These are phyloP conservation scores for Micoletzkya japonica DNA, from an alignment of 2,888 invertebrate genomes.

Conservation along the genomic window DNA sequence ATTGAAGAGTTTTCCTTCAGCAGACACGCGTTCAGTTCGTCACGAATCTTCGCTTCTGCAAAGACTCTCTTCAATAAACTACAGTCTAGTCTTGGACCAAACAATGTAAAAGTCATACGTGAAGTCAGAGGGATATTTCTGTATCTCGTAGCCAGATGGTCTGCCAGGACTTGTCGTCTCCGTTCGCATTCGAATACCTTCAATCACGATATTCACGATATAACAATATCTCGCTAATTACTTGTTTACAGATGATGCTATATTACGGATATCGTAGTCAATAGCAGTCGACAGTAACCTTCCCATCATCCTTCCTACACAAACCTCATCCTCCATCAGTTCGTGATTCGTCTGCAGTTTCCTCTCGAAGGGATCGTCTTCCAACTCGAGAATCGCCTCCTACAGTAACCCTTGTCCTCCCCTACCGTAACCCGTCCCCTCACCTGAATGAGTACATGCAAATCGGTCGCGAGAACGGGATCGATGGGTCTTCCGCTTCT, in stretches of 20 bases:
- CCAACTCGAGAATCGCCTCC: slow-evolving; percentile 85
- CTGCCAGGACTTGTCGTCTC: slow-evolving; percentile 83
- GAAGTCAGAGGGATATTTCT: slow-evolving; percentile 77
- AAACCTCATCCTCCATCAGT: slow-evolving; percentile 83
- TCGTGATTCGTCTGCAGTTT: slow-evolving; percentile 87
- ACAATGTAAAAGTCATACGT: too few species aligned
- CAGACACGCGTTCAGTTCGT: slow-evolving; percentile 84
- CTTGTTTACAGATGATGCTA: too few species aligned
- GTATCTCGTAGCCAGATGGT: slow-evolving; percentile 80
- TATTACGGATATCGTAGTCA: too few species aligned
- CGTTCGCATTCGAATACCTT: slow-evolving; percentile 85
- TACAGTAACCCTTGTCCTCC: slow-evolving; percentile 63
- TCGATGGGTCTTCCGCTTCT: slow-evolving; percentile 74
- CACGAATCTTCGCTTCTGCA: slow-evolving; percentile 69
- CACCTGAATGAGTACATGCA: slow-evolving; percentile 79
- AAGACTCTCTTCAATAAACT: background rate
- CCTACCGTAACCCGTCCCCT: background rate
- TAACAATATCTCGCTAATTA: too few species aligned
- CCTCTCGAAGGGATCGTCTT: slow-evolving; percentile 92
- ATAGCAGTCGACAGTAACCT: too few species aligned
- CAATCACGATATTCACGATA: background rate
- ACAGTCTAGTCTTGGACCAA: too few species aligned
- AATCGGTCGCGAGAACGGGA: slow-evolving; percentile 82
- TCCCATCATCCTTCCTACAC: background rate
- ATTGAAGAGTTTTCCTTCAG: slow-evolving; percentile 90